Base-by-base conservation (phyloP, 2,113 vertebrate genomes). In the Tragulus kanchil region DNA sequence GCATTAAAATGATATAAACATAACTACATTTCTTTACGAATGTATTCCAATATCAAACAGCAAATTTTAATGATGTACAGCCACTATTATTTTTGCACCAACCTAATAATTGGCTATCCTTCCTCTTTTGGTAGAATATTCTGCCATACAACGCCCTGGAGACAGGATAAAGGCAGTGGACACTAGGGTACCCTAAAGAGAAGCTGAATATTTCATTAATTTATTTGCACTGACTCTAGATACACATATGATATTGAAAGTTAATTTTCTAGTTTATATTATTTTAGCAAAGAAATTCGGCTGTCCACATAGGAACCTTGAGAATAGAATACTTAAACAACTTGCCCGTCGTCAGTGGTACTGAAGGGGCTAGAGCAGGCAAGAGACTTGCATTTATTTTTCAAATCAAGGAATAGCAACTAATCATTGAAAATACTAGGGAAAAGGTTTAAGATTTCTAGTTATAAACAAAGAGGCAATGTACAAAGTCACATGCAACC, bases 201-300 rank as follows among this genome's bases (percentile, higher is more conserved):
- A 69, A 86, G 77, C 8, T n/a, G 19, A 88, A 36, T 28, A 61
- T 26, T 88, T 91, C 16, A 45, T 56, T 31, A 82, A 86, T 36
- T 87, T 75, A 77, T 10, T 26, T 86, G 25, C 9, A 50, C 3
- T 69, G n/a, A 61, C 54, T 94, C 19, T 87, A 71, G 54, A 89
- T 36, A 78, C 5, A 79, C n/a, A 78, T 82, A 45, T 28, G 52
- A 67, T 48, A 62, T 1, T 64, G 48, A 64, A 73, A 79, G 50
- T 59, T 79, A 64, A 36, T 62, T 85, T 92, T 93, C 69, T 79
- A 95, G 78, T 64, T 64, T 62, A 42, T 69, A 26, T 56, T 69
- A 78, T 89, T 93, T 48, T 64, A 79, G n/a, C 36, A 58, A 62
- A 92, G 17, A 16, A 79, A 62, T 94, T 92, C 8, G 56, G 6